phyloP scores from a whole-genome alignment of 2,888 invertebrate species.

The Azorinus chamasolen region DNA sequence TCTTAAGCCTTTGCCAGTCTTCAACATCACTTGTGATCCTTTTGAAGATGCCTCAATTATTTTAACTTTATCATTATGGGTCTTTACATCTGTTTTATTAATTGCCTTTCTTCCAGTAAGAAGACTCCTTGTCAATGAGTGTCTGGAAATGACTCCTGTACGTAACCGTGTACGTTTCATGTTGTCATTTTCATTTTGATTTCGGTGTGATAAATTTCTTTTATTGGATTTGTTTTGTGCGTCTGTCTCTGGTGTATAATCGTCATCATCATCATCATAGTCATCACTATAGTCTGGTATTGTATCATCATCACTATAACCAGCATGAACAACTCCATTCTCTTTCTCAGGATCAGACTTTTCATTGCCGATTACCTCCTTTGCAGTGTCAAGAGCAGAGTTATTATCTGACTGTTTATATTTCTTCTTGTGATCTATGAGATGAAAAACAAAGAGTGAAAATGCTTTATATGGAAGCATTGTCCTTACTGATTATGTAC shows the following conservation, averaged over 20 bases:
- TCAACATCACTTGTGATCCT: no score
- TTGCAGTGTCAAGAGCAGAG: no score
- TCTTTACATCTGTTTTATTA: no score
- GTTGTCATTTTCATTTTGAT: not conserved
- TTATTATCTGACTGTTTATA: no score
- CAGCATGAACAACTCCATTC: not conserved
- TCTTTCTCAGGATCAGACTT: not conserved
- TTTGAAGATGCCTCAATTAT: no score
- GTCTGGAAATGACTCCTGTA: not conserved
- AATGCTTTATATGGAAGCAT: no score
- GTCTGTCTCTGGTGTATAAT: not conserved
- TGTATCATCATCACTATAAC: not conserved
- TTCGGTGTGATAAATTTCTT: no score
- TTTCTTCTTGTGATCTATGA: no score
- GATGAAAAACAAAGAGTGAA: no score
- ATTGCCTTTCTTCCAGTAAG: not conserved
- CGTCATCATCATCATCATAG: not conserved
- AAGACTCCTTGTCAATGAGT: not conserved
- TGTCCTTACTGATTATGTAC: no score
- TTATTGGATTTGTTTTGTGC: not conserved
- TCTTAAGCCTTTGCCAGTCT: no score
- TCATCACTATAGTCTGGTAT: not conserved
- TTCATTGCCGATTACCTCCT: not conserved
- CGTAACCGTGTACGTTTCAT: not conserved
- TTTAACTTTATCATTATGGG: not conserved